These are phyloP conservation scores for Drosophila kambysellisi DNA, from an alignment of 2,888 invertebrate genomes.

Conservation along the genomic window DNA sequence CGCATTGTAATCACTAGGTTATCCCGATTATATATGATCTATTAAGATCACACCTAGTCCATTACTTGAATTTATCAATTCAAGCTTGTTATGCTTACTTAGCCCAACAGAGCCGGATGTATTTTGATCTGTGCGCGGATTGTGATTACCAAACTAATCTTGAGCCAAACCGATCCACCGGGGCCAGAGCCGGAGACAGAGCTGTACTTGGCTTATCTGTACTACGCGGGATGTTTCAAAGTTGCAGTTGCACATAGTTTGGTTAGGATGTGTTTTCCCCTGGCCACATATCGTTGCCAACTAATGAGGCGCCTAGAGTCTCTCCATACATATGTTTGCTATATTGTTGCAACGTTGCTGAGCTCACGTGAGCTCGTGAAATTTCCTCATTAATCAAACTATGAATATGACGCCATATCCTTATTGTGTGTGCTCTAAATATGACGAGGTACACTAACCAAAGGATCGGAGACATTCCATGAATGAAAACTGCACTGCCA, in stretches of 20 bases:
- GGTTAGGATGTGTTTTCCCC: conserved; percentile 64
- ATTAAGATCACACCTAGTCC: conserved; percentile 69
- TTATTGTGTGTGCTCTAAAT: conserved; percentile 68
- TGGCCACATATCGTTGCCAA: conserved; percentile 46
- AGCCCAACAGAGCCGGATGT: conserved; percentile 55
- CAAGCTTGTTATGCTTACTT: conserved; percentile 21
- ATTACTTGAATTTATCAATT: conserved; percentile 47
- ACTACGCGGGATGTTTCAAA: conserved; percentile 2
- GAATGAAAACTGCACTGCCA: conserved; percentile 58
- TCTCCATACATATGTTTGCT: conserved; percentile 38
- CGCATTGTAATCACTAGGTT: conserved; percentile 20
- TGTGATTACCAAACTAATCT: conserved; percentile 57
- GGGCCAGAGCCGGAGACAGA: conserved; percentile 9
- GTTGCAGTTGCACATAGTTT: conserved; percentile 25
- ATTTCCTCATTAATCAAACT: conserved; percentile 69
- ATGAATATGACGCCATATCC: conserved; percentile 57
- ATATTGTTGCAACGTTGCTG: conserved; percentile 8
- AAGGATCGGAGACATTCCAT: conserved; percentile 53
- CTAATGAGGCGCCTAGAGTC: conserved; percentile 52
- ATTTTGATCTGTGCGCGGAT: conserved; percentile 41
- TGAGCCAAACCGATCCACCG: conserved; percentile 10
- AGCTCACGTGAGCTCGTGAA: conserved; percentile 28
- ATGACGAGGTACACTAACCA: conserved; percentile 21
- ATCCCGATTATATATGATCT: conserved; percentile 32
- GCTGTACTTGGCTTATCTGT: conserved; percentile 42